Percentiles rank a stretch among this genome's conserved stretches.
phyloP scores from a whole-genome alignment of 2,797 vertebrate genomes.

The Anableps anableps region DNA sequence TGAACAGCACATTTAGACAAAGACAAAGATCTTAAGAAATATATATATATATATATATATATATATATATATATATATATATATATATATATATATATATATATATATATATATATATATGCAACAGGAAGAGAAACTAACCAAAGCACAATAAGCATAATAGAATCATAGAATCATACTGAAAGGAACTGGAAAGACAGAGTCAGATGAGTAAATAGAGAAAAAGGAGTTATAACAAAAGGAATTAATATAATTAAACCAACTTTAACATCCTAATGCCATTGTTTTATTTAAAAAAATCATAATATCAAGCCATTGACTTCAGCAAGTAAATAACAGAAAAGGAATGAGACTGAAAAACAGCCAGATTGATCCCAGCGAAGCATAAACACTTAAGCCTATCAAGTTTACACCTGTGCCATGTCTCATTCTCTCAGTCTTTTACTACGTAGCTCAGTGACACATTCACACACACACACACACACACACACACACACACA shows the following conservation, averaged over 20 bases:
- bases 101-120: neutral
- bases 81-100: neutral
- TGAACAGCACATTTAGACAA: neutral
- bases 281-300: neutral
- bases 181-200: neutral
- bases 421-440: conserved; percentile 6
- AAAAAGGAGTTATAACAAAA: neutral
- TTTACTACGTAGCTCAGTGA: neutral
- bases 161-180: neutral
- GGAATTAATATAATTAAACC: too few relatives aligned
- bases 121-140: neutral
- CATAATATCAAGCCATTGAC: neutral
- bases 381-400: conserved; percentile 56
- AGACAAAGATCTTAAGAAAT: neutral
- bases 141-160: neutral
- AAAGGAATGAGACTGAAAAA: conserved; percentile 18
- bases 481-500: neutral
- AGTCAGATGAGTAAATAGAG: neutral
- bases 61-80: too few relatives aligned
- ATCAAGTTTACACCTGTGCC: conserved; percentile 34
- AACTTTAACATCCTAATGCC: neutral
- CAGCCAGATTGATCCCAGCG: conserved; percentile 41
- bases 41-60: neutral
- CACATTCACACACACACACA: neutral
- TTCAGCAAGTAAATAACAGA: conserved; percentile 4